These are phyloP conservation scores for Meghimatium bilineatum DNA, from an alignment of 2,888 invertebrate genomes.

Conservation along the genomic window DNA sequence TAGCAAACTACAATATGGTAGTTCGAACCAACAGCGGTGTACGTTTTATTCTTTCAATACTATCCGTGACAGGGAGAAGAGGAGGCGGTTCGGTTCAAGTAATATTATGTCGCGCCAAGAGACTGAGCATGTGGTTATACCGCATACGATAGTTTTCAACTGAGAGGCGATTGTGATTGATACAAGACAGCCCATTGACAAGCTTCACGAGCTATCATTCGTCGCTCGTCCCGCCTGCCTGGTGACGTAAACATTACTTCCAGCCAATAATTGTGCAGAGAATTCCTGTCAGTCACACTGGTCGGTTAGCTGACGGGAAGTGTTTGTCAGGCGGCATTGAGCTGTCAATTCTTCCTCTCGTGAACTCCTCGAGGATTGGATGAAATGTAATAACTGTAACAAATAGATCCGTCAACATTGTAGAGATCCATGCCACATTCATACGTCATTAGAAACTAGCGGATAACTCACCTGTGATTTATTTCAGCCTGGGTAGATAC, in stretches of 20 bases:
- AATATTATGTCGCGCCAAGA: conserved; percentile 39
- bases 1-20: conserved; percentile 19
- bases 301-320: neutral
- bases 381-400: conserved; percentile 9
- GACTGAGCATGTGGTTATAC: neutral
- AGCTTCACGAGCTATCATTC: conserved; percentile 1
- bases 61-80: conserved; percentile 42
- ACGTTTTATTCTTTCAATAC: conserved; percentile 41
- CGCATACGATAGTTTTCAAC: neutral
- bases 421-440: conserved; percentile 7
- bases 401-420: conserved; percentile 23
- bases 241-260: neutral
- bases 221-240: conserved; percentile 23
- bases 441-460: conserved; percentile 17
- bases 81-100: conserved; percentile 44
- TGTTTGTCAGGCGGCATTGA: conserved; percentile 30
- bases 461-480: conserved; percentile 30
- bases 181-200: conserved; percentile 9
- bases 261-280: neutral
- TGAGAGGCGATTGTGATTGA: neutral
- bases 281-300: neutral
- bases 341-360: conserved; percentile 17
- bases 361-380: conserved; percentile 10
- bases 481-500: conserved; percentile 22
- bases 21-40: conserved; percentile 10